Evolutionary conservation across 2,888 invertebrate species (phyloP), one percentile per base, ranked within the genome.

Genomic region (Pyralis farinalis): DNA sequence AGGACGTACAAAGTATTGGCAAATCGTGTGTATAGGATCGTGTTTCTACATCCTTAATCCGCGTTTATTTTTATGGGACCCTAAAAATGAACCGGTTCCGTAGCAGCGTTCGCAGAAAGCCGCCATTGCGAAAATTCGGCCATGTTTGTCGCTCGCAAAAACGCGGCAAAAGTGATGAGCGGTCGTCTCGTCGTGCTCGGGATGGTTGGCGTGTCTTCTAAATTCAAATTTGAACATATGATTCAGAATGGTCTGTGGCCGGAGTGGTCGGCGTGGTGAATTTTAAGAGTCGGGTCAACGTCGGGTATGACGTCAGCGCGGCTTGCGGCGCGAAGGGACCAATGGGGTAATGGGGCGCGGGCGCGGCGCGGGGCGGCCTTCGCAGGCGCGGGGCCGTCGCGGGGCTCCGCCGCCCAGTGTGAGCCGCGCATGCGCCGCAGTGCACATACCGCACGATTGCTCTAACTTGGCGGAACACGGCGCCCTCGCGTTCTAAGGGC

Each of bases 101-200:
- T 45, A 47, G 35, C 40, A 37, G 46, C 42, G 55, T 66, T 67
- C 71, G 68, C 64, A 65, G 72, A 73, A 72, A 71, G 68, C 71
- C 74, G 69, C 74, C 75, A 71, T 72, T 66, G 66, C 69, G 65
- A 70, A 75, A 78, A 76, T 84, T 85, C 84, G 81, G 81, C 83
- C 83, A 83, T 84, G 70, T 82, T 82, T 71, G 74, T 73, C 71
- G 68, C 68, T 59, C 57, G 70, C 68, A 74, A 78, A 80, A 81
- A 75, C 73, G 72, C 75, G 71, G 75, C 66, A 75, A 74, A 69
- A 68, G 63, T 67, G 63, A 59, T 55, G 60, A 65, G 63, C 61
- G 42, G 59, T 68, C 66, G 65, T 66, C 51, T 62, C 61, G 62
- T 54, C 51, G 58, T 53, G 51, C 54, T 49, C 55, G 55, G 55